Base-by-base conservation (phyloP, 2,113 vertebrate genomes). In the Oryzias celebensis region DNA sequence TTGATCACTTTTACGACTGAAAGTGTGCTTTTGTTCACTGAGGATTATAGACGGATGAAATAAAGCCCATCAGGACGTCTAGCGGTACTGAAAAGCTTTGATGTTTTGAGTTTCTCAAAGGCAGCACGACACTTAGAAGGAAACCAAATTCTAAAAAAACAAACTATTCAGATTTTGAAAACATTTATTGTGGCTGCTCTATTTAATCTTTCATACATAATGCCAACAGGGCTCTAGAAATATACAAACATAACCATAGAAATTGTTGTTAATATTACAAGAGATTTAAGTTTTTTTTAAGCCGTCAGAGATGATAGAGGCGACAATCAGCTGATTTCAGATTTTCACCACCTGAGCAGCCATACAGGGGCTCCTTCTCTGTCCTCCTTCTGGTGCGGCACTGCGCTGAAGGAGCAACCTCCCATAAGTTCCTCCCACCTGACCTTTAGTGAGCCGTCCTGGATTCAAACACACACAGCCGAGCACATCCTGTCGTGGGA, bases 401-500 rank as follows among this genome's bases (percentile, higher is more conserved):
- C 65, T 75, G 20, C 75, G 73, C 31, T 84, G 87, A 17, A 94
- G 14, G 17, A 92, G 89, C 48, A 98, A 78, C 17, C 94, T 88
- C 41, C 93, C 79, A 0, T 93, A 98, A n/a, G 96, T 97, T 51
- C 96, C 96, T 0, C 96, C 96, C 1, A 96, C 94, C 24, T 92
- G 94, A 14, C 96, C 96, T 87, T 98, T 98, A 3, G 96, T 96
- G 71, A 98, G 83, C 0, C 96, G 93, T 1, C 94, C 96, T 0
- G 96, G 96, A 48, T 98, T 98, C 83, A 98, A 63, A 17, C 96
- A 98, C 6, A 96, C 60, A 0, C 96, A 98, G 71, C 96, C 94
- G 2, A 92, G 86, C 59, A 96, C 84, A 0, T 96, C 94, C 96
- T 98, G 75, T 15, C 55, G 45, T 1, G 22, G 1, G 10, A 5